Base-by-base conservation (phyloP, 2,888 invertebrate species). In the Zaprionus lineosus region DNA sequence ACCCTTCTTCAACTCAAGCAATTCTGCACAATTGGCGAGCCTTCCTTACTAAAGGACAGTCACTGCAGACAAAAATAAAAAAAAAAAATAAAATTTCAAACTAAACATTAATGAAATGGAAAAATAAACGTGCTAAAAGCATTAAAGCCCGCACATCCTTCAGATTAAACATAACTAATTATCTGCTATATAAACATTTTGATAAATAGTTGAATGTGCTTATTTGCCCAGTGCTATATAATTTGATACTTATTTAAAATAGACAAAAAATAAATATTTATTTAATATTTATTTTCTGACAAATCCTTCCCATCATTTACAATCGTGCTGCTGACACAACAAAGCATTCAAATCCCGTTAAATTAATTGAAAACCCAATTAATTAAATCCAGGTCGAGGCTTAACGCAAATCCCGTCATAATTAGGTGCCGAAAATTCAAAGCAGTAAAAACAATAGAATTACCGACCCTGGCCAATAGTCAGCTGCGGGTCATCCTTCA, bases 281-380 rank as follows among this genome's bases (percentile, higher is more conserved):
- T 61, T 47, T 18, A 11, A 26, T 37, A 43, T 44, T 9, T 39
- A 61, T 51, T 26, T 21, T 15, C n/a, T 15, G 15, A 14, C 28
- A 60, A n/a, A 15, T 8, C 19, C 12, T 2, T 8, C 19, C 29
- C 47, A 21, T 28, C 47, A 28, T 15, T 19, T 16, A 12, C 8
- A n/a, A 24, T 8, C 18, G 33, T 28, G 29, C 40, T 2, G 43
- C 18, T 34, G 59, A 56, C 50, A 44, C 34, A 19, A 4, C 9
- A 58, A 60, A 60, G 34, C 63, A 18, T 48, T 40, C 40, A 59
- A 84, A 70, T 61, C 73, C 62, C 29, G 34, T 44, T 21, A 73
- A 81, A 81, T 83, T 81, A 85, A 83, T 81, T 81, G 76, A 55
- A 63, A 70, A 64, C 58, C 67, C 81, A 85, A 85, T 84, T 83